phyloP scores from a whole-genome alignment of 2,888 invertebrate genomes.

The Gasteruption jaculator region DNA sequence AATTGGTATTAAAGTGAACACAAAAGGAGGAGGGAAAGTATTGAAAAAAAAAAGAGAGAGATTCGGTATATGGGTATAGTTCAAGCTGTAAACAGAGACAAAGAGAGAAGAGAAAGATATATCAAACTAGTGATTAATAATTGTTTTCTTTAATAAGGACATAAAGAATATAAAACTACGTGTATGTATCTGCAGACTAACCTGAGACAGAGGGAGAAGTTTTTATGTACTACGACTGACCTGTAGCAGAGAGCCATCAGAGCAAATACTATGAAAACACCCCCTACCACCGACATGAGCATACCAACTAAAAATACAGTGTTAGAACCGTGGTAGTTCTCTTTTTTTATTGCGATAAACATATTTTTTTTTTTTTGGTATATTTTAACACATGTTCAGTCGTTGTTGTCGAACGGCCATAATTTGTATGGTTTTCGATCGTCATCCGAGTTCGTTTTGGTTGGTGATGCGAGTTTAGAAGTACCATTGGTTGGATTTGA shows the following conservation, averaged over 20 bases:
- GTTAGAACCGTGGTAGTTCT: constrained; percentile 96
- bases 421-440: too few species aligned
- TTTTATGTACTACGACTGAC: constrained; percentile 98
- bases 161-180: constrained; percentile 38
- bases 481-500: too few species aligned
- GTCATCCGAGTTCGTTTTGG: too few species aligned
- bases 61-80: constrained; percentile 1
- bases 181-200: constrained; percentile 82
- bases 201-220: constrained; percentile 98
- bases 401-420: too few species aligned
- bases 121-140: too few species aligned
- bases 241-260: constrained; percentile 99
- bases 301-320: constrained; percentile 96
- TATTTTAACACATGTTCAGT: too few species aligned
- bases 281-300: constrained; percentile 98
- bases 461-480: too few species aligned
- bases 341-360: constrained; percentile 67
- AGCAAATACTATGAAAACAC: constrained; percentile 98
- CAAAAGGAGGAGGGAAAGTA: too few species aligned
- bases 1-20: too few species aligned
- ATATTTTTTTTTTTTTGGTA: too few species aligned
- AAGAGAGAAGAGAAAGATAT: constrained; percentile 26
- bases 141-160: too few species aligned
- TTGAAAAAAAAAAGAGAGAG: too few species aligned
- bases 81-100: constrained; percentile 10